Evolutionary conservation across 2,113 vertebrate species (phyloP).

Genomic region (Chrysemys picta): DNA sequence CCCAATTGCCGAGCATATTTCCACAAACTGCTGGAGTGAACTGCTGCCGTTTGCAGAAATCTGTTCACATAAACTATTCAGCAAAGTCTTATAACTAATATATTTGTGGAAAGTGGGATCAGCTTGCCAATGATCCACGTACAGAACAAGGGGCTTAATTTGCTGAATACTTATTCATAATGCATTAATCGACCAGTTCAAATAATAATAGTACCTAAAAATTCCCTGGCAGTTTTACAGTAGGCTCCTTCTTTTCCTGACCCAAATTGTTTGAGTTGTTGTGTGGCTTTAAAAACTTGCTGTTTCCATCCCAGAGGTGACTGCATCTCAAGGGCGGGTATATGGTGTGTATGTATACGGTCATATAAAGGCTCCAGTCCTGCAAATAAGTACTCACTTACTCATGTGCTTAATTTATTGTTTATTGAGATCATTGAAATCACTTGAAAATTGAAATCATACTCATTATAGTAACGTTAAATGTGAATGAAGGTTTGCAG

Average conservation of each 20-base stretch:
- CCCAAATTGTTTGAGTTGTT: background rate
- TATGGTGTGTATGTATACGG: rapidly evolving
- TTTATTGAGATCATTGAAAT: background rate
- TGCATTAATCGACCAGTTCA: background rate
- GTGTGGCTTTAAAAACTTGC: background rate
- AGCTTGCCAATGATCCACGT: background rate
- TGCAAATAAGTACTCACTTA: background rate
- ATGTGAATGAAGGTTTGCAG: background rate
- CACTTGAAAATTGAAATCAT: background rate
- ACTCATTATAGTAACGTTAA: rapidly evolving
- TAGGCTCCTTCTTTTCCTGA: background rate
- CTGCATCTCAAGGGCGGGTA: background rate
- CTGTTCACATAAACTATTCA: background rate
- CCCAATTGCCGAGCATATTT: background rate
- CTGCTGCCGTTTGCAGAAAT: background rate
- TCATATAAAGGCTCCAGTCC: background rate
- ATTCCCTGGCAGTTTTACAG: rapidly evolving
- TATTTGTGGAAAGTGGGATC: background rate
- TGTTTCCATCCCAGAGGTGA: background rate
- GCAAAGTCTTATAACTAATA: background rate
- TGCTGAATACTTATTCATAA: background rate
- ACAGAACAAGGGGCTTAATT: background rate
- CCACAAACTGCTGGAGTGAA: background rate
- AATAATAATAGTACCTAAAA: background rate
- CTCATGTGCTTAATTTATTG: background rate